Conservation (phyloP, 2,797 vertebrate species). For the Falco naumanni region DNA sequence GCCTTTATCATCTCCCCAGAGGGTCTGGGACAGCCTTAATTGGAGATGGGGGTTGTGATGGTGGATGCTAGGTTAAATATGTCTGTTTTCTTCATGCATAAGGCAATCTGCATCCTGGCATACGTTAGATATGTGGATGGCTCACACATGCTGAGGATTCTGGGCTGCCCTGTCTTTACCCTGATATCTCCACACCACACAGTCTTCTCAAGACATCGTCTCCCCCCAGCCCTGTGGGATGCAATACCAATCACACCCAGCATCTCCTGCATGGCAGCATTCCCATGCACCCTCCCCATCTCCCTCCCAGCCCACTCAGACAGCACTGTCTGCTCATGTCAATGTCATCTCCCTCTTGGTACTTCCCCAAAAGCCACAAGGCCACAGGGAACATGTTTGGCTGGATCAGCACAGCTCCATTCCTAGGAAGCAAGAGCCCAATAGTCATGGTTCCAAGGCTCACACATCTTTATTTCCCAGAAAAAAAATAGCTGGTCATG, state of each 20-base stretch:
- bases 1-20: neutral
- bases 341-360: neutral
- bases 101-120: neutral
- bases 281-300: neutral
- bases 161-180: neutral
- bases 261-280: neutral
- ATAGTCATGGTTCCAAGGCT: neutral
- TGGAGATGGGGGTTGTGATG: neutral
- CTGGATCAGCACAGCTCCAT: neutral
- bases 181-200: neutral
- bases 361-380: neutral
- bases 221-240: neutral
- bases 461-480: neutral
- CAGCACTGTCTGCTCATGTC: rapidly evolving
- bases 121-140: neutral
- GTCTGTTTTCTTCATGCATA: neutral
- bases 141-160: neutral
- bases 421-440: neutral
- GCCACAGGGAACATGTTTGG: neutral
- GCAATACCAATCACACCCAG: neutral
- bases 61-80: neutral
- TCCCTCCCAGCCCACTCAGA: neutral
- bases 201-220: neutral
- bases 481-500: neutral
- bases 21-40: neutral